phyloP scores from a whole-genome alignment of 2,888 invertebrate genomes.

The Archips xylosteana region DNA sequence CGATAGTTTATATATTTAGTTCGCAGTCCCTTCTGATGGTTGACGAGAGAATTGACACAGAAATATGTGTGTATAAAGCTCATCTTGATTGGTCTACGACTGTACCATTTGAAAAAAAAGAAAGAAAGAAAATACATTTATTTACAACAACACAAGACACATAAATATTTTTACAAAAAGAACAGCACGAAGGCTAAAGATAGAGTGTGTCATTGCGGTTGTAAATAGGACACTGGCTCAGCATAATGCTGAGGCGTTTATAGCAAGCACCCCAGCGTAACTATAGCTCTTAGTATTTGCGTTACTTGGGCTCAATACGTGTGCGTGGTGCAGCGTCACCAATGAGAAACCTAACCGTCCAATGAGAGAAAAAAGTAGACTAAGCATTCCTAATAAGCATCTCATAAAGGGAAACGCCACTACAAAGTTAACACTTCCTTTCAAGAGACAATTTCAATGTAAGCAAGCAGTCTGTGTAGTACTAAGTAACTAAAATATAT shows the following conservation, averaged over 20 bases:
- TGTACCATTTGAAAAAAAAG: background rate
- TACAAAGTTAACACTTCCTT: background rate
- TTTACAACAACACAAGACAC: too few species aligned
- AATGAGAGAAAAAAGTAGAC: slow-evolving; percentile 29
- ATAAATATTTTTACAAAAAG: too few species aligned
- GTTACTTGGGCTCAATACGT: slow-evolving; percentile 10
- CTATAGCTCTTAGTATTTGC: background rate
- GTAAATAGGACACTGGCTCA: too few species aligned
- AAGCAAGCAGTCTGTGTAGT: background rate
- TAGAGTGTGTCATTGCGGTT: too few species aligned
- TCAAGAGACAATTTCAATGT: background rate
- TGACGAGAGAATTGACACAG: background rate
- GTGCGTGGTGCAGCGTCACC: background rate
- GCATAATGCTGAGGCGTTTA: too few species aligned
- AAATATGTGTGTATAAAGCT: background rate
- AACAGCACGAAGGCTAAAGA: too few species aligned
- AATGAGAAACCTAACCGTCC: slow-evolving; percentile 28
- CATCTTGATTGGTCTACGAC: background rate
- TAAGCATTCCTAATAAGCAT: slow-evolving; percentile 24
- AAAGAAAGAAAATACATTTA: too few species aligned
- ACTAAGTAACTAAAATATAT: background rate
- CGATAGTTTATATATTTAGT: background rate
- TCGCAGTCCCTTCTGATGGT: background rate
- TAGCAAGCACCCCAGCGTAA: too few species aligned
- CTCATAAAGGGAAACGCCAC: slow-evolving; percentile 14